A percentile compares a stretch with the other conserved stretches of the same genome.
Evolutionary conservation across 1,140 invertebrate genomes (phyloP).

Genomic region (Lamellibrachia luymesi): DNA sequence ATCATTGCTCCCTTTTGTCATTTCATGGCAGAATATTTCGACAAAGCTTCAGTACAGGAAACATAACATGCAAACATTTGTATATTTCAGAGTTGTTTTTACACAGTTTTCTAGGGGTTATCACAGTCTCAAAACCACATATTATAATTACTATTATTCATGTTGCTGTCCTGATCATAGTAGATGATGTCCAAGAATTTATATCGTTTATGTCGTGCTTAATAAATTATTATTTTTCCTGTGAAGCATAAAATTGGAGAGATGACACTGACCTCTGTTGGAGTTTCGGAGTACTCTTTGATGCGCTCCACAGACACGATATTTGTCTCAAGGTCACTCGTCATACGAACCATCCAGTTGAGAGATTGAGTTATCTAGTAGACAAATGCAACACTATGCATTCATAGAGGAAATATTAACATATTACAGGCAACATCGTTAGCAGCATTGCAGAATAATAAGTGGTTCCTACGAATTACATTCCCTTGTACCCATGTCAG

Average conservation of each 20-base stretch:
- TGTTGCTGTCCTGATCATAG: background rate
- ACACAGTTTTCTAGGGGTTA: background rate
- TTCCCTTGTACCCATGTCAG: constrained; percentile 37
- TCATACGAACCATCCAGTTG: constrained; percentile 92
- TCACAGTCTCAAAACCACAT: background rate
- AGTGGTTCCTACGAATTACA: background rate
- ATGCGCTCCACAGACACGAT: constrained; percentile 95
- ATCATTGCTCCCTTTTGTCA: no score
- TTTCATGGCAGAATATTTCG: no score
- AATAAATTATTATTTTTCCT: background rate
- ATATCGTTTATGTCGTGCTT: background rate
- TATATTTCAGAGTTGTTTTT: background rate
- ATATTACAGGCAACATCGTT: background rate
- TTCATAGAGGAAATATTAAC: constrained; percentile 50
- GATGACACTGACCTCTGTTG: constrained; percentile 52
- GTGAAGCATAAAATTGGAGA: background rate
- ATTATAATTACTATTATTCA: background rate
- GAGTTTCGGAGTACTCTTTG: constrained; percentile 86
- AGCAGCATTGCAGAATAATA: background rate
- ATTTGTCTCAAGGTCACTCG: constrained; percentile 92
- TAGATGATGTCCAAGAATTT: background rate
- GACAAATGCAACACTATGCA: no score
- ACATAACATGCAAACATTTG: no score
- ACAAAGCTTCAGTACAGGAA: no score
- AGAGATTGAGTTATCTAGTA: constrained; percentile 71